Conservation (phyloP, 2,797 vertebrate genomes). For the Molothrus aeneus region DNA sequence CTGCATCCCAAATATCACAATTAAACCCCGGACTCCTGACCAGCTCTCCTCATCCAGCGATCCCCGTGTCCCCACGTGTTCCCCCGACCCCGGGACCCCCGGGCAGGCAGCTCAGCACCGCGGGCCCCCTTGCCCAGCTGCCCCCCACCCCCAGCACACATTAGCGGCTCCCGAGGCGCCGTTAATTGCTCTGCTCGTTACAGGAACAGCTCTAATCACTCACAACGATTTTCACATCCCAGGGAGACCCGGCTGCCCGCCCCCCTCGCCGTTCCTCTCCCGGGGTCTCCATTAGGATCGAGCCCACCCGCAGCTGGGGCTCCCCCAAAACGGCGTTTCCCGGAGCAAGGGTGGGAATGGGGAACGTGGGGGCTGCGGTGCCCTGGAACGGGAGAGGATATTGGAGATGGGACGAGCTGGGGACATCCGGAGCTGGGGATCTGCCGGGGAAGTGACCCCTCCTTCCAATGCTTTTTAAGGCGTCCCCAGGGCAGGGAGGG, state of each 20-base stretch:
- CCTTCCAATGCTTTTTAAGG: background rate
- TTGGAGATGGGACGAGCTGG: background rate
- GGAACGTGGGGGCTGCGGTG: accelerated
- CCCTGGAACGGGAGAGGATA: background rate
- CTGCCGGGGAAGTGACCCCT: background rate
- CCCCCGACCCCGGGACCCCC: background rate
- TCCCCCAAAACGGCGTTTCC: background rate
- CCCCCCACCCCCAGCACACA: background rate
- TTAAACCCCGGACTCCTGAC: accelerated
- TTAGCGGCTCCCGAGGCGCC: slow-evolving; percentile 17
- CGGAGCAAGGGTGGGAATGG: background rate
- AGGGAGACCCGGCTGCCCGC: background rate
- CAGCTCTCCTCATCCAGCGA: background rate
- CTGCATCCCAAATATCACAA: accelerated
- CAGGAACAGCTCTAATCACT: slow-evolving; percentile 55
- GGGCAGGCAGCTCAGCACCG: background rate
- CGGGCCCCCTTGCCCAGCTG: background rate
- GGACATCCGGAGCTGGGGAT: background rate
- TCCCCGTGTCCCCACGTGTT: background rate
- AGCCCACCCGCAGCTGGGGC: background rate
- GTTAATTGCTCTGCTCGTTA: slow-evolving; percentile 45
- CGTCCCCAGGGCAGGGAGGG: background rate
- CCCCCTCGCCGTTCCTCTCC: background rate
- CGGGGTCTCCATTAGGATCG: background rate
- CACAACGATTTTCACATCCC: slow-evolving; percentile 49